Evolutionary conservation across 2,888 invertebrate genomes (phyloP).

Genomic region (Drosophila pullipes): DNA sequence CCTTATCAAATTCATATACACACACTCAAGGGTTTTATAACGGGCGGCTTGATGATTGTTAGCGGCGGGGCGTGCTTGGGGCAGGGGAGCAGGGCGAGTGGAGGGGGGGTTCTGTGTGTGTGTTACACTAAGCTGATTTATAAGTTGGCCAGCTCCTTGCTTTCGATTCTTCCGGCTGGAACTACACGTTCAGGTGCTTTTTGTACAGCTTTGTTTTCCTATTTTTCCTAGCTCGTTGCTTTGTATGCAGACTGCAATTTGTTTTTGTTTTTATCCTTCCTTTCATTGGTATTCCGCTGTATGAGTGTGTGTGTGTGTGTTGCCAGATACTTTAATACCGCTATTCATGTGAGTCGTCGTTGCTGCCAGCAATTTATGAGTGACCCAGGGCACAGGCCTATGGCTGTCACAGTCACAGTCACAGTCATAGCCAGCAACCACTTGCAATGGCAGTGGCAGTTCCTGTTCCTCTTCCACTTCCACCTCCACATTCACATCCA

Average conservation of each 20-base stretch:
- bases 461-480: conserved; percentile 12
- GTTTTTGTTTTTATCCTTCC: conserved; percentile 30
- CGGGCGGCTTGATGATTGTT: not conserved
- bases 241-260: conserved; percentile 72
- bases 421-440: conserved; percentile 18
- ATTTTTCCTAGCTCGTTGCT: conserved; percentile 20
- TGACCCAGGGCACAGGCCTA: conserved; percentile 40
- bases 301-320: not conserved
- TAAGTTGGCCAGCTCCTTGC: conserved; percentile 45
- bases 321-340: conserved; percentile 73
- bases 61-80: not conserved
- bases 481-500: not conserved
- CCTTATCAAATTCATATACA: conserved; percentile 67
- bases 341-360: conserved; percentile 61
- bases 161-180: conserved; percentile 8
- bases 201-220: conserved; percentile 34
- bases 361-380: conserved; percentile 63
- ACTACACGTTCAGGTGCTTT: conserved; percentile 28
- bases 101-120: not conserved
- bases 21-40: conserved; percentile 8
- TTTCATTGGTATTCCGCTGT: not conserved
- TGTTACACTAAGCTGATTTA: conserved; percentile 52
- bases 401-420: conserved; percentile 26
- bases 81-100: not conserved
- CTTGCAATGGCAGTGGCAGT: conserved; percentile 13